A percentile compares a stretch with the other conserved stretches of the same genome.
These are phyloP conservation scores for Eueides isabella DNA, from an alignment of 1,140 invertebrate genomes.

Conservation along the genomic window DNA sequence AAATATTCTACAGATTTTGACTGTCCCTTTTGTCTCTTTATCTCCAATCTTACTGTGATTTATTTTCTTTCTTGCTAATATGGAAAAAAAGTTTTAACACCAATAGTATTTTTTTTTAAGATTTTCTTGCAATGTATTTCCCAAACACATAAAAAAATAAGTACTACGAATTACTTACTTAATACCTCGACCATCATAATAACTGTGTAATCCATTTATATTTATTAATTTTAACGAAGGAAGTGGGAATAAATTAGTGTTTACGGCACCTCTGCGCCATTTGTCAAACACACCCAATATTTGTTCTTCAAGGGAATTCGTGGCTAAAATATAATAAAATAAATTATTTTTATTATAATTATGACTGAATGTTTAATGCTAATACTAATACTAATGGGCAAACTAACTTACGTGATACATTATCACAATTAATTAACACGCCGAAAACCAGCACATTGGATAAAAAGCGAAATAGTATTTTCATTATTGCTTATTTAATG, in stretches of 20 bases:
- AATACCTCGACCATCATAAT: slow-evolving; percentile 40
- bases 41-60: too few species aligned
- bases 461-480: not conserved
- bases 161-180: slow-evolving; percentile 29
- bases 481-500: not conserved
- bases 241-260: slow-evolving; percentile 35
- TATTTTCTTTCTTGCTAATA: too few species aligned
- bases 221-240: slow-evolving; percentile 41
- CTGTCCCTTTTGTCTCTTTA: too few species aligned
- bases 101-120: too few species aligned
- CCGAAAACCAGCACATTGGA: not conserved
- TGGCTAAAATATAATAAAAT: slow-evolving; percentile 33
- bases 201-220: slow-evolving; percentile 36
- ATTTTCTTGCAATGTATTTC: too few species aligned
- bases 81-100: too few species aligned
- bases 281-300: slow-evolving; percentile 41
- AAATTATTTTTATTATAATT: not conserved
- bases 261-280: slow-evolving; percentile 41
- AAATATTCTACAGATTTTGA: too few species aligned
- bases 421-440: slow-evolving; percentile 11
- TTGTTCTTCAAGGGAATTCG: slow-evolving; percentile 42
- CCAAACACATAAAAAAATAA: not conserved
- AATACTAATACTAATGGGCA: too few species aligned
- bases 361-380: not conserved
- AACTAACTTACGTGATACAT: not conserved